These are phyloP conservation scores for Scaptomyza hsui DNA, from an alignment of 1,140 invertebrate genomes.

Conservation along the genomic window DNA sequence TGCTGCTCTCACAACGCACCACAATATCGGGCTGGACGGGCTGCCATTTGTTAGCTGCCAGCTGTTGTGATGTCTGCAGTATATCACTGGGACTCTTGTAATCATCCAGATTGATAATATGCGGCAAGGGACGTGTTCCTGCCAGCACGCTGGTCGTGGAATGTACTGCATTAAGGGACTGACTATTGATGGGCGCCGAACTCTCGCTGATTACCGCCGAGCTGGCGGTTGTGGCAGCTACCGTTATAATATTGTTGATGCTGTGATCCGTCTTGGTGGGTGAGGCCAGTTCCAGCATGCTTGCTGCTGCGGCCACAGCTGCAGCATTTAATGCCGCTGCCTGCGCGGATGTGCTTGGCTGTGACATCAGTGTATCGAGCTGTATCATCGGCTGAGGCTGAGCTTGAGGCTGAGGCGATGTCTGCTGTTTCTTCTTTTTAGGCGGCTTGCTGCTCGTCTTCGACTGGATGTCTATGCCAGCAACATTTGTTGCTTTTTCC, in stretches of 20 bases:
- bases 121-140: conserved; percentile 35
- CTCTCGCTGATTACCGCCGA: background rate
- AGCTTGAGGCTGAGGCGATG: conserved; percentile 11
- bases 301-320: conserved; percentile 36
- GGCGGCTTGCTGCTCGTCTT: conserved; percentile 33
- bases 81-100: conserved; percentile 74
- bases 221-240: conserved; percentile 13
- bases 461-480: background rate
- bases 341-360: conserved; percentile 69
- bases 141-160: conserved; percentile 43
- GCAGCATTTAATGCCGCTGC: conserved; percentile 47
- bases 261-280: conserved; percentile 65
- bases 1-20: conserved; percentile 66
- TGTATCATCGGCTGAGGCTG: conserved; percentile 28
- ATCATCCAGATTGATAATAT: conserved; percentile 76
- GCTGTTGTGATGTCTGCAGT: conserved; percentile 73
- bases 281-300: conserved; percentile 55
- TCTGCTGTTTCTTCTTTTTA: conserved; percentile 50
- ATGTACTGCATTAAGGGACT: conserved; percentile 43
- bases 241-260: conserved; percentile 62
- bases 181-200: conserved; percentile 18
- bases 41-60: conserved; percentile 56
- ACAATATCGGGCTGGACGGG: conserved; percentile 12
- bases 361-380: conserved; percentile 45
- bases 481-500: conserved; percentile 3